Percentiles rank a stretch among this genome's conserved stretches.
Conservation (phyloP, 2,113 vertebrate species). For the Tupaia chinensis region DNA sequence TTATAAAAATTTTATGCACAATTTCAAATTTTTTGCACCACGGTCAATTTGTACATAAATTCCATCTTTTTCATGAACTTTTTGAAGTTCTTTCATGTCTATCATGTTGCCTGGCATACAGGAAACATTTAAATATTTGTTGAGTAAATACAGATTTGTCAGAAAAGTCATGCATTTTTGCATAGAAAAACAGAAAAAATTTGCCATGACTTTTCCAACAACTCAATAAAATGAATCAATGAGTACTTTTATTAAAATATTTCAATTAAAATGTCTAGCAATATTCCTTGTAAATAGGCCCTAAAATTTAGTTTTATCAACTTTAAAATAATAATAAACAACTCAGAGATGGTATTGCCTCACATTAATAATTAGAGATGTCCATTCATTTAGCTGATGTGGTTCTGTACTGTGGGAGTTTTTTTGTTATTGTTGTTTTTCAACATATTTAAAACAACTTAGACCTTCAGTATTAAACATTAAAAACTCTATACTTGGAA, state of each 20-base stretch:
- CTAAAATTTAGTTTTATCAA: neutral
- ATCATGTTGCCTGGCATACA: neutral
- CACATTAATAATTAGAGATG: neutral
- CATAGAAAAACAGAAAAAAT: no score
- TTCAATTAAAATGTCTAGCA: constrained; percentile 9
- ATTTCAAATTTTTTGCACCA: no score
- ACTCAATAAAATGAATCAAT: neutral
- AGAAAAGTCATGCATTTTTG: no score
- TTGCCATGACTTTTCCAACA: no score
- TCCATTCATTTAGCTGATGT: neutral
- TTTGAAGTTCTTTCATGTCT: neutral
- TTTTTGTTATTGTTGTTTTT: neutral
- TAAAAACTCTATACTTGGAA: neutral
- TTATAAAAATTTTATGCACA: no score
- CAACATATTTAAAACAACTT: neutral
- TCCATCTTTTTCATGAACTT: no score
- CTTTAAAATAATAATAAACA: neutral
- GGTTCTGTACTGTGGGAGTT: neutral
- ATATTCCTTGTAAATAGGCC: neutral
- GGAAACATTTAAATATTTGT: neutral
- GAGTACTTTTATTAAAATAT: neutral
- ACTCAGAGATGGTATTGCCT: neutral
- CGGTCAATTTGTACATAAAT: no score
- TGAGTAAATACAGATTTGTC: neutral
- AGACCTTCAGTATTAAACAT: neutral